These are phyloP conservation scores for Druceiella hillmani DNA, from an alignment of 2,888 invertebrate genomes.

Conservation along the genomic window DNA sequence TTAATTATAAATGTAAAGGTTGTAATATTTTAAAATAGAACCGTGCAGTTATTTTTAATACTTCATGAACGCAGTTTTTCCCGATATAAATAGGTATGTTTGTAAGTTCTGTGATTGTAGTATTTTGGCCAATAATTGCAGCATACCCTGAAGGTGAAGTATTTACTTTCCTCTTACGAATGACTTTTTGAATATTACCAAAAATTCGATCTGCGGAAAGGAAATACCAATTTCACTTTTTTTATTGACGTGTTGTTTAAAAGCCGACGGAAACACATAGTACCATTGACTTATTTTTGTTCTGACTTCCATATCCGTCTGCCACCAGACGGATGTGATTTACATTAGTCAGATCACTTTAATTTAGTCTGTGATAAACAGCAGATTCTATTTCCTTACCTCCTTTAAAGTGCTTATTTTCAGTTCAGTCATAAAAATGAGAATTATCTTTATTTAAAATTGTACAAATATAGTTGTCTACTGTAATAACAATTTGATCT, in stretches of 20 bases:
- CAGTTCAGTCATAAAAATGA: too few relatives aligned
- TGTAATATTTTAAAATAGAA: constrained; percentile 12
- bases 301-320: too few relatives aligned
- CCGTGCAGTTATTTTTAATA: constrained; percentile 9
- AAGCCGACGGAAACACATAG: too few relatives aligned
- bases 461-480: constrained; percentile 4
- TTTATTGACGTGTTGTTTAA: too few relatives aligned
- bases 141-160: constrained; percentile 8
- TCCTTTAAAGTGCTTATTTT: too few relatives aligned
- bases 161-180: constrained; percentile 3
- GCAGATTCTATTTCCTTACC: too few relatives aligned
- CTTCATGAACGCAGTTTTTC: constrained; percentile 7
- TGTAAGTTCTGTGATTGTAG: constrained; percentile 10
- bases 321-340: too few relatives aligned
- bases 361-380: too few relatives aligned
- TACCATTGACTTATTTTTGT: too few relatives aligned
- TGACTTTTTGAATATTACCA: background rate
- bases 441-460: constrained; percentile 1
- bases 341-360: too few relatives aligned
- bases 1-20: constrained; percentile 7
- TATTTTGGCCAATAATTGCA: constrained; percentile 7
- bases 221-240: too few relatives aligned
- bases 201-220: too few relatives aligned
- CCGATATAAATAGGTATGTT: constrained; percentile 6
- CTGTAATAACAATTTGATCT: background rate